phyloP scores from a whole-genome alignment of 2,888 invertebrate genomes.

The Lasioglossum marginatum region DNA sequence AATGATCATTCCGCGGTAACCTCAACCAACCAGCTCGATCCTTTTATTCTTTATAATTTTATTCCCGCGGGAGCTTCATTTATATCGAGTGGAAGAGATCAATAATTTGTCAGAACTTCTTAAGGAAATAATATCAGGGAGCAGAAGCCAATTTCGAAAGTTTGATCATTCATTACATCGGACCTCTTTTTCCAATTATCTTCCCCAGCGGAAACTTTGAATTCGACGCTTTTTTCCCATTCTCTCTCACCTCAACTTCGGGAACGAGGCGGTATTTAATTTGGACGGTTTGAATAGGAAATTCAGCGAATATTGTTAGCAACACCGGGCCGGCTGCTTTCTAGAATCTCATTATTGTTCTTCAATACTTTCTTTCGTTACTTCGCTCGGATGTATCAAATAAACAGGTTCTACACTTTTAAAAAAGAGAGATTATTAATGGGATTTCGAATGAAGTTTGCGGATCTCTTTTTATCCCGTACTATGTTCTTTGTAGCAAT shows the following conservation, averaged over 20 bases:
- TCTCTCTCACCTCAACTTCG: neutral
- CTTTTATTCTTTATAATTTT: neutral
- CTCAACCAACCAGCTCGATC: neutral
- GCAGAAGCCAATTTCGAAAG: constrained; percentile 13
- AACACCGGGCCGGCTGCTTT: neutral
- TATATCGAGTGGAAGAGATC: neutral
- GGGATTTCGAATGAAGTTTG: neutral
- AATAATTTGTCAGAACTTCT: constrained; percentile 2
- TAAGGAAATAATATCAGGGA: neutral
- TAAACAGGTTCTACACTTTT: neutral
- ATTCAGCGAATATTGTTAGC: constrained; percentile 6
- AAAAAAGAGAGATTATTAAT: neutral
- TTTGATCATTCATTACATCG: neutral
- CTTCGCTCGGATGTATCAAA: neutral
- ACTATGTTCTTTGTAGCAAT: neutral
- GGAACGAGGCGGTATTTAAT: neutral
- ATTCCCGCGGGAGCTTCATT: neutral
- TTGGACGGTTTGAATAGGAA: neutral
- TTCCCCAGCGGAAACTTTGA: neutral
- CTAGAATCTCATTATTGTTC: constrained; percentile 4
- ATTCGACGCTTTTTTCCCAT: neutral
- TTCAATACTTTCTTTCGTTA: neutral
- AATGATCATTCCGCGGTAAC: neutral
- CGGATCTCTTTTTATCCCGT: neutral
- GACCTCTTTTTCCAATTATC: constrained; percentile 1